Conservation (phyloP, 2,113 vertebrate genomes). For the Indicator maculatus region DNA sequence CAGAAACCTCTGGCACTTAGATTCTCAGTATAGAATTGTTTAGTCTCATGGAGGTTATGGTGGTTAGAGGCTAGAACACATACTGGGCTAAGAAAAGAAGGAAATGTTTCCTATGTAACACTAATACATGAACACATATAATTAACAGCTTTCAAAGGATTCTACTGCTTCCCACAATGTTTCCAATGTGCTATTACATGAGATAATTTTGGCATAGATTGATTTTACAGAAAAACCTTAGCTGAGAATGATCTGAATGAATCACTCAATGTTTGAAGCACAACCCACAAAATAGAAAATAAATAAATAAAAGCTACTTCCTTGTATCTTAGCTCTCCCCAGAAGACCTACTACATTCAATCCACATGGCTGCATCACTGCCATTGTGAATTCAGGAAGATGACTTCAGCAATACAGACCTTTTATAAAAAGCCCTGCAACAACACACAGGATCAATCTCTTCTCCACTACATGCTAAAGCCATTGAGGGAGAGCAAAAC, state of each 20-base stretch:
- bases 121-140: background rate
- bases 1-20: background rate
- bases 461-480: background rate
- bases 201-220: background rate
- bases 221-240: background rate
- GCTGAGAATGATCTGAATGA: background rate
- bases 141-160: background rate
- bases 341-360: background rate
- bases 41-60: background rate
- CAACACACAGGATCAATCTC: background rate
- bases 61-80: background rate
- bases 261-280: background rate
- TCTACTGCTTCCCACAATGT: background rate
- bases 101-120: background rate
- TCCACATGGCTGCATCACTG: background rate
- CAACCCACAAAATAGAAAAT: background rate
- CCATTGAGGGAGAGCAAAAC: background rate
- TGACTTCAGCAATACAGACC: background rate
- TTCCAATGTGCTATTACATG: background rate
- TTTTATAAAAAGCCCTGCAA: background rate
- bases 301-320: accelerated
- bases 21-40: background rate
- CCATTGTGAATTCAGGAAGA: background rate
- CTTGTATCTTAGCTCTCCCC: background rate
- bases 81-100: background rate